Evolutionary conservation across 2,797 vertebrate species (phyloP), one percentile per base, ranked within the genome.

Genomic region (Sylvilagus floridanus): DNA sequence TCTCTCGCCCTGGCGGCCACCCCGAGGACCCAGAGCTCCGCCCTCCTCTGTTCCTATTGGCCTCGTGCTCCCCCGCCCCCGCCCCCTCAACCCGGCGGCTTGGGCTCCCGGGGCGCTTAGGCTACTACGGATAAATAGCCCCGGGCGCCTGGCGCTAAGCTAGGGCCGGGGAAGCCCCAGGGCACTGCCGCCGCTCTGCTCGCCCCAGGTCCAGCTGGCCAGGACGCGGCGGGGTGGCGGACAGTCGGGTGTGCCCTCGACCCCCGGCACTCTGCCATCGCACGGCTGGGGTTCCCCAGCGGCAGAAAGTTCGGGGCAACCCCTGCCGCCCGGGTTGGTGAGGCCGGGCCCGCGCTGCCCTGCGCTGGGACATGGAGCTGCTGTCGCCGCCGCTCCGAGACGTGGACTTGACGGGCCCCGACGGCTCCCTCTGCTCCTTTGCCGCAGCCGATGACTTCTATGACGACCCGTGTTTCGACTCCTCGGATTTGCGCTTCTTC

Each of bases 401-500:
- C 86, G 98, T 98, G 95, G 98, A 98, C 96, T 97, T 98, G 97
- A 97, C 98, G 54, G 97, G 96, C 93, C 98, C 97, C 63, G 99
- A 99, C 97, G 98, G 99, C 95, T 99, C 99, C 69, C 99, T 99
- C 97, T 98, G 98, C 97, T 99, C 99, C 92, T 99, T 99, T 96
- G 90, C 95, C 28, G 86, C 97, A 26, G 98, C 99, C 0, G 99
- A 99, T 19, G 99, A 99, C 92, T 99, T 99, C 97, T 99, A 99
- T 1, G 99, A 99, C 11, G 99, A 99, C 97, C 99, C 99, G 2
- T 99, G 99, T 98, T 99, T 99, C 98, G 99, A 99, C 97, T 99
- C 99, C 9, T 99, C 98, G 2, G 99, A 99, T 98, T 99, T 99
- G 99, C 99, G 99, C 98, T 99, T 99, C 98, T 99, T 99, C 37